Evolutionary conservation across 2,888 invertebrate genomes (phyloP).

Genomic region (Nomada flava): DNA sequence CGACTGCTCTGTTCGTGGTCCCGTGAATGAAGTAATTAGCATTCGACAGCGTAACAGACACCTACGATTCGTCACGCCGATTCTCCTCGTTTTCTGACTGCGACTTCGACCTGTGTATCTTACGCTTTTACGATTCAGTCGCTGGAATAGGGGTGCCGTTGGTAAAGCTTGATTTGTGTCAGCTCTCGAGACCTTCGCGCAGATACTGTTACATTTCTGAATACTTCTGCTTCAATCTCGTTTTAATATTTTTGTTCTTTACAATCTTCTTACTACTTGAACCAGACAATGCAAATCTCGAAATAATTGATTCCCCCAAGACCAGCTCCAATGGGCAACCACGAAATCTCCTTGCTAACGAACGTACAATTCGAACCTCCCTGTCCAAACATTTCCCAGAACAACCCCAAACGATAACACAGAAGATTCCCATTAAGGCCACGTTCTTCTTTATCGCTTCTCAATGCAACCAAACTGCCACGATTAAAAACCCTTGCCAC

Average conservation of each 20-base stretch:
- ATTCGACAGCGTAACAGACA: conserved; percentile 59
- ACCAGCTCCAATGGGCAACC: background rate
- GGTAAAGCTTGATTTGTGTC: background rate
- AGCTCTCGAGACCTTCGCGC: background rate
- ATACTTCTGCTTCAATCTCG: background rate
- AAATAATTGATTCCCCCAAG: conserved; percentile 7
- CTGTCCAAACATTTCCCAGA: background rate
- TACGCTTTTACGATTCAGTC: conserved; percentile 25
- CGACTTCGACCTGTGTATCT: background rate
- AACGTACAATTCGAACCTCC: background rate
- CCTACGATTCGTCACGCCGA: conserved; percentile 55
- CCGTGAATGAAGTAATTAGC: conserved; percentile 72
- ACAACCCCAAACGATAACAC: conserved; percentile 1
- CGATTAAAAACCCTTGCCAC: conserved; percentile 41
- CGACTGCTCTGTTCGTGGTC: conserved; percentile 34
- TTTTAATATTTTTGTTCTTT: background rate
- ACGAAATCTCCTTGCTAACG: background rate
- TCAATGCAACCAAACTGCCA: conserved; percentile 16
- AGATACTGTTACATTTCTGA: background rate
- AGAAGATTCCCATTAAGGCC: conserved; percentile 25
- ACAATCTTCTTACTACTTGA: background rate
- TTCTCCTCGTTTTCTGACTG: conserved; percentile 13
- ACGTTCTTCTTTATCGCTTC: conserved; percentile 34
- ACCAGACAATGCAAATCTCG: conserved; percentile 32
- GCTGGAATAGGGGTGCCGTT: background rate